phyloP scores from a whole-genome alignment of 2,113 vertebrate genomes.

The Arizona elegans region DNA sequence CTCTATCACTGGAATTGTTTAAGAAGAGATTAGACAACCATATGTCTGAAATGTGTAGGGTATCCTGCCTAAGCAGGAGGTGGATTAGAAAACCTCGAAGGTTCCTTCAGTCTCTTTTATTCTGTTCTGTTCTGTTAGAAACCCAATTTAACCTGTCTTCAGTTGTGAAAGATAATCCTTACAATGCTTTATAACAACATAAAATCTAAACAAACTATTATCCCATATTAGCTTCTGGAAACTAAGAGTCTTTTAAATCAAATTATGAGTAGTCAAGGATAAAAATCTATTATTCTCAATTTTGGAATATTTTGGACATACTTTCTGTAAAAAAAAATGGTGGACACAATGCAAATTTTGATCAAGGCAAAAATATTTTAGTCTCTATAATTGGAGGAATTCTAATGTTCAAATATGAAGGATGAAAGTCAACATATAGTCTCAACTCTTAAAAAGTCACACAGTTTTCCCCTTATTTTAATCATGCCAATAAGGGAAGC shows the following conservation, averaged over 20 bases:
- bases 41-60: neutral
- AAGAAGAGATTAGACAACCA: neutral
- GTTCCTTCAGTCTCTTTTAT: neutral
- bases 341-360: neutral
- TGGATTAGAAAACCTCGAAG: neutral
- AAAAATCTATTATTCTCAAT: neutral
- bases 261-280: neutral
- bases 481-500: neutral
- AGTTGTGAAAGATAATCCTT: no score
- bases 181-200: no score
- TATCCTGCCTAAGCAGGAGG: neutral
- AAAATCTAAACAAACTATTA: no score
- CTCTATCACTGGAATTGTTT: neutral
- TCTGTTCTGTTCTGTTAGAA: no score
- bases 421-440: neutral
- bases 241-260: neutral
- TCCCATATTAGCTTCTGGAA: neutral
- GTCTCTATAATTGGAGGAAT: neutral
- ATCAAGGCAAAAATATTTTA: neutral
- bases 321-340: neutral
- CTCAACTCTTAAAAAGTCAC: neutral
- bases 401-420: neutral
- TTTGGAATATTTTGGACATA: neutral
- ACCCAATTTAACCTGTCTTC: no score
- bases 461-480: neutral